Conservation (phyloP, 2,888 invertebrate species). For the Zygogramma bicolorata region DNA sequence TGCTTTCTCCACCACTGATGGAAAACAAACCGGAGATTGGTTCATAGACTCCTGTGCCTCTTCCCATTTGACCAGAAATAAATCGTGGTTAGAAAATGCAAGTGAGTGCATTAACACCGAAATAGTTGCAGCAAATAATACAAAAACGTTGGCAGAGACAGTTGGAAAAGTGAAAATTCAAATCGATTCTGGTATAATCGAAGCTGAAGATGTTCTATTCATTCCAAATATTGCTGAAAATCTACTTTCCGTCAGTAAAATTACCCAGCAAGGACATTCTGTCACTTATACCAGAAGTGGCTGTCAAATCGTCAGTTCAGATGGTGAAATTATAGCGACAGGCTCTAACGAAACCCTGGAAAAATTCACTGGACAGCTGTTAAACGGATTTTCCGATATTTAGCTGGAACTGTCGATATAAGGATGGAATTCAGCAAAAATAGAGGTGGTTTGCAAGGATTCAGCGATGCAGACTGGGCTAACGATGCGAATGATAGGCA, state of each 20-base stretch:
- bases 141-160: constrained; percentile 7
- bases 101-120: neutral
- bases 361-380: neutral
- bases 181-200: neutral
- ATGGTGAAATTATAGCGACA: neutral
- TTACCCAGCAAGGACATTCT: neutral
- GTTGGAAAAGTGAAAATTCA: constrained; percentile 10
- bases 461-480: neutral
- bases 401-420: neutral
- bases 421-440: neutral
- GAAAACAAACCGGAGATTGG: constrained; percentile 43
- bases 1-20: neutral
- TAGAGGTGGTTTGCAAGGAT: neutral
- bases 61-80: constrained; percentile 39
- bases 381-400: neutral
- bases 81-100: constrained; percentile 24
- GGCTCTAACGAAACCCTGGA: neutral
- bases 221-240: neutral
- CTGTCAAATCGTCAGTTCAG: neutral
- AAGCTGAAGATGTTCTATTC: neutral
- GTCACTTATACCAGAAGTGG: neutral
- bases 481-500: neutral
- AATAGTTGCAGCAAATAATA: constrained; percentile 25
- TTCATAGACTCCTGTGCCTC: constrained; percentile 52
- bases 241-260: constrained; percentile 4